Evolutionary conservation across 2,113 vertebrate genomes (phyloP).

Genomic region (Nannospalax galili): DNA sequence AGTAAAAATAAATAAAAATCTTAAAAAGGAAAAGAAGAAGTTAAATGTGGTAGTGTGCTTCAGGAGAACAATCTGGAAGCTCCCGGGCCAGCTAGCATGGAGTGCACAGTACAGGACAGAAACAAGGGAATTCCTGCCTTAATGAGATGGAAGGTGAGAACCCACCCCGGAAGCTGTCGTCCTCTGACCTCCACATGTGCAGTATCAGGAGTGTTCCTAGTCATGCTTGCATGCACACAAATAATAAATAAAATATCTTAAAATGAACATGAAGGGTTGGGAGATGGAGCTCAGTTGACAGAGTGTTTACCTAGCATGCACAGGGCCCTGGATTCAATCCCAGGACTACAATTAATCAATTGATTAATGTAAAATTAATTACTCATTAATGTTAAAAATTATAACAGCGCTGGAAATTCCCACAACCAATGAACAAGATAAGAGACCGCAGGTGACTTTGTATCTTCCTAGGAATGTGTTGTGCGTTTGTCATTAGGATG

Average conservation of each 20-base stretch:
- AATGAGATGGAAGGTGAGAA: background rate
- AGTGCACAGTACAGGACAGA: no score
- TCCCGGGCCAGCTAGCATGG: background rate
- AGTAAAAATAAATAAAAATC: no score
- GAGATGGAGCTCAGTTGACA: background rate
- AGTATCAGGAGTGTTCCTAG: background rate
- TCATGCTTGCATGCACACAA: no score
- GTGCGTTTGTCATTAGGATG: background rate
- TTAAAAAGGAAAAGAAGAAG: no score
- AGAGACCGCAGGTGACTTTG: background rate
- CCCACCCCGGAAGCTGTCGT: background rate
- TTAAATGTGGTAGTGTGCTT: no score
- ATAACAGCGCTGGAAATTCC: background rate
- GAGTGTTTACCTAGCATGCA: background rate
- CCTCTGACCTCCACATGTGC: no score
- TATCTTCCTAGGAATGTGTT: background rate
- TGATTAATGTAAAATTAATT: background rate
- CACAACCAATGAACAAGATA: conserved; percentile 27
- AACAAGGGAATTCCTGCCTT: background rate
- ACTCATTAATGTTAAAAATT: background rate
- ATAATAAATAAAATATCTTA: background rate
- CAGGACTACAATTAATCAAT: background rate
- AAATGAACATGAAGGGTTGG: background rate
- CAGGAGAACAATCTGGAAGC: background rate
- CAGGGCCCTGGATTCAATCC: background rate